Conservation (phyloP, 2,113 vertebrate genomes). For the Egretta garzetta region DNA sequence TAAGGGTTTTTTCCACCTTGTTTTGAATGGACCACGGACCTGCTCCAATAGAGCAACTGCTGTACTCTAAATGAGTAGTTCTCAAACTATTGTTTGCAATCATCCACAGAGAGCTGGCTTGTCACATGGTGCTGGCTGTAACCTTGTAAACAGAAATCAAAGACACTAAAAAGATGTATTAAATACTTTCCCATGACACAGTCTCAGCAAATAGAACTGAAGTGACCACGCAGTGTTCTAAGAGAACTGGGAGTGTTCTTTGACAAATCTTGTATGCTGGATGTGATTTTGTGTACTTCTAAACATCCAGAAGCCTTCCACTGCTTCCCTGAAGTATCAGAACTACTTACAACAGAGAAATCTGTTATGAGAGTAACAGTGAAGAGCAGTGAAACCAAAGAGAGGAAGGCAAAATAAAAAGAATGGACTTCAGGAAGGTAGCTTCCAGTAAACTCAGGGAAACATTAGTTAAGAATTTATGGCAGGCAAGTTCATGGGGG, state of each 20-base stretch:
- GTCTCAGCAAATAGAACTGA: background rate
- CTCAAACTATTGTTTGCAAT: slow-evolving; percentile 34
- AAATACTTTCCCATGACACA: background rate
- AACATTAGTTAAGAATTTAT: slow-evolving; percentile 37
- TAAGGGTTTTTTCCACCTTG: background rate
- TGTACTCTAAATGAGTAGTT: slow-evolving; percentile 1
- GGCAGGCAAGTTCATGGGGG: slow-evolving; percentile 3
- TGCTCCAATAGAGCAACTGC: slow-evolving; percentile 33
- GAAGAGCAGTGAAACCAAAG: background rate
- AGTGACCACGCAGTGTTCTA: background rate
- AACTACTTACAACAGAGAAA: background rate
- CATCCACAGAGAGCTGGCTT: slow-evolving; percentile 30
- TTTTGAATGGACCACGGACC: slow-evolving; percentile 26
- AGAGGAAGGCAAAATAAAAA: slow-evolving; percentile 15
- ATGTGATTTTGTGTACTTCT: background rate
- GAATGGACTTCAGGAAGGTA: background rate
- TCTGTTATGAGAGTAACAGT: background rate
- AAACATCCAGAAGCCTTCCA: background rate
- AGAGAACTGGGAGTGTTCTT: background rate
- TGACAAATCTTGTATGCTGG: background rate
- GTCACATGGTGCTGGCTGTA: slow-evolving; percentile 21
- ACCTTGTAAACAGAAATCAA: slow-evolving; percentile 46
- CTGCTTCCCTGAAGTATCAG: background rate
- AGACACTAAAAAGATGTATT: slow-evolving; percentile 27
- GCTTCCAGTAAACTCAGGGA: slow-evolving; percentile 6